Conservation (phyloP, 2,888 invertebrate species). For the Tachina grossa region DNA sequence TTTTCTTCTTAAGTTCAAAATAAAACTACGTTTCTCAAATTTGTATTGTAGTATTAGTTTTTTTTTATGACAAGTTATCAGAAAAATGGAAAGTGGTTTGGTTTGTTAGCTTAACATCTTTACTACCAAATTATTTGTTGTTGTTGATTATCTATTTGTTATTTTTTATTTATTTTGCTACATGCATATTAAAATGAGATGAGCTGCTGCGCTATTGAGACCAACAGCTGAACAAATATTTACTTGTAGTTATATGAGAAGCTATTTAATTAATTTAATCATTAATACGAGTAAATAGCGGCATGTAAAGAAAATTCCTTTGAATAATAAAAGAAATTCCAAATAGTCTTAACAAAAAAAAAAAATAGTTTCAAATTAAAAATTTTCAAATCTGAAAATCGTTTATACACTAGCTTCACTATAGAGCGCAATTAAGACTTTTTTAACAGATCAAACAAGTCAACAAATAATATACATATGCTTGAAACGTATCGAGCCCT, state of each 20-base stretch:
- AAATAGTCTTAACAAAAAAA: neutral
- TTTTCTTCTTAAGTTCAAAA: conserved; percentile 45
- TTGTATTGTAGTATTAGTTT: conserved; percentile 45
- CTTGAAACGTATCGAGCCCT: too few species aligned
- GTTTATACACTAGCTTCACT: too few species aligned
- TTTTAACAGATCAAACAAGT: too few species aligned
- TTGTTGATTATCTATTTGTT: conserved; percentile 34
- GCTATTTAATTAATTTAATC: conserved; percentile 39
- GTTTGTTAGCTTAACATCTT: conserved; percentile 68
- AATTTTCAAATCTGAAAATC: too few species aligned
- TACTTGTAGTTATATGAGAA: conserved; percentile 52
- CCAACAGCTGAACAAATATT: conserved; percentile 35
- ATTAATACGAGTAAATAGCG: conserved; percentile 15
- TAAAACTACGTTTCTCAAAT: conserved; percentile 44
- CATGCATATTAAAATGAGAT: conserved; percentile 40
- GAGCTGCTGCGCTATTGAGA: conserved; percentile 31
- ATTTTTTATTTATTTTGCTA: conserved; percentile 16
- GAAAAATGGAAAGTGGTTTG: conserved; percentile 72
- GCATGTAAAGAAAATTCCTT: conserved; percentile 4
- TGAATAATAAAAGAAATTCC: conserved; percentile 12
- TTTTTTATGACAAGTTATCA: conserved; percentile 68
- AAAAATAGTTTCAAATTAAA: neutral
- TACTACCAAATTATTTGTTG: conserved; percentile 57
- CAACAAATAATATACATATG: too few species aligned
- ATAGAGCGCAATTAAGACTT: too few species aligned